Base-by-base conservation (phyloP, 2,797 vertebrate species). In the Clarias laeviceps region DNA sequence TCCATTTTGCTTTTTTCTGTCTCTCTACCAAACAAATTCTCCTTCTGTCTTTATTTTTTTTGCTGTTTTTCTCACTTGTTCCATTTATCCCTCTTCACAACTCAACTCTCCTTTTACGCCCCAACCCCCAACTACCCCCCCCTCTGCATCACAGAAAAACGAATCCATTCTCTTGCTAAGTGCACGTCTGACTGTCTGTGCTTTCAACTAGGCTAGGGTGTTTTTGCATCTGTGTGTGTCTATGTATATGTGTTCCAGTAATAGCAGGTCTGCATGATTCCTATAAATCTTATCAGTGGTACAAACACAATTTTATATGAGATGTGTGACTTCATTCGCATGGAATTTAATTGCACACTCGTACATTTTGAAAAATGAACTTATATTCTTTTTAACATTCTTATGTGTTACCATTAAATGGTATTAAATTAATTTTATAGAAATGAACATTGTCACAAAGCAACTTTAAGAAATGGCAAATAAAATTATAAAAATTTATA, bases 141-240 rank as follows among this genome's bases (percentile, higher is more conserved):
- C 1, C 45, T 6, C 4, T 6, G 8, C 74, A 84, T 89, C 80
- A 66, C 69, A 82, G 79, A n/a, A 56, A 76, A 68, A 76, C 54
- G 57, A 77, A 86, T 86, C 85, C 80, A 69, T 86, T 78, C 72
- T 65, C 65, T 86, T 17, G 12, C 54, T 82, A 82, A 82, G 80
- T 78, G 82, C 80, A 76, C 29, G 73, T 17, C 77, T 22, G 24
- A 37, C 79, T 64, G 27, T 24, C 69, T 77, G 61, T 69, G 66
- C 37, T 69, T 54, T 76, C 27, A 56, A 18, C 15, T 18, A 18
- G 45, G 24, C 12, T 8, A 1, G 20, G 14, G 24, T 27, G 40
- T 56, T 11, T 68, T 2, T 65, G 24, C 45, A 11, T 62, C 34
- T 80, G 59, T 45, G 57, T 59, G 29, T 65, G 59, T 20, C 22